Conservation (phyloP, 2,797 vertebrate genomes). For the Bradypodion pumilum region DNA sequence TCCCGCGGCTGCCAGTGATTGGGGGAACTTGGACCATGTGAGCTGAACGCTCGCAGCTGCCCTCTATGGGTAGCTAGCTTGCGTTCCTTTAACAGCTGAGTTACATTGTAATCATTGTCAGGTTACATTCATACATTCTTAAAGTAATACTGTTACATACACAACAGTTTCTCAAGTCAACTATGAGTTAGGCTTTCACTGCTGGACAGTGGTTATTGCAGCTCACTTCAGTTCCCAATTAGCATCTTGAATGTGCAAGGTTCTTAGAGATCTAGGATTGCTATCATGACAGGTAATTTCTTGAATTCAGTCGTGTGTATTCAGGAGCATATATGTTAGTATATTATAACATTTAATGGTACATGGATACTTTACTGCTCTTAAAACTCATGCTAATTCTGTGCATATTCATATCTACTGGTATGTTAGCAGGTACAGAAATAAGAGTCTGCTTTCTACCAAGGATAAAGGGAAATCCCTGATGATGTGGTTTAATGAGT, state of each 20-base stretch:
- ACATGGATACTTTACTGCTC: neutral
- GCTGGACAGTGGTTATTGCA: neutral
- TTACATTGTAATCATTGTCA: too few species aligned
- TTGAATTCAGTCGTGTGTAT: neutral
- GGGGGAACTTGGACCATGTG: too few species aligned
- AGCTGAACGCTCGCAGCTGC: too few species aligned
- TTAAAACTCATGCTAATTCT: neutral
- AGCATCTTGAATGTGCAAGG: neutral
- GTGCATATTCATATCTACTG: neutral
- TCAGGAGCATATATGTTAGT: too few species aligned
- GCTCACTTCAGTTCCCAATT: neutral
- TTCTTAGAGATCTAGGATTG: neutral
- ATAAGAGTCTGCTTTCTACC: neutral
- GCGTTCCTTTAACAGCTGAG: too few species aligned
- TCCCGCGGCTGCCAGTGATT: too few species aligned
- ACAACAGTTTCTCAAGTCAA: too few species aligned
- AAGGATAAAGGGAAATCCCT: neutral
- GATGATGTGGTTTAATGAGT: neutral
- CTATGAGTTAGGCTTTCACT: too few species aligned
- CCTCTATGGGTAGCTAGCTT: too few species aligned
- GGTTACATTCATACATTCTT: too few species aligned
- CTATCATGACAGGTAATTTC: neutral
- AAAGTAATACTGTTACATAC: too few species aligned
- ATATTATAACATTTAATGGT: neutral
- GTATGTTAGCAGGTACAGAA: neutral